Evolutionary conservation across 2,888 invertebrate genomes (phyloP).

Genomic region (Dynastes maya): DNA sequence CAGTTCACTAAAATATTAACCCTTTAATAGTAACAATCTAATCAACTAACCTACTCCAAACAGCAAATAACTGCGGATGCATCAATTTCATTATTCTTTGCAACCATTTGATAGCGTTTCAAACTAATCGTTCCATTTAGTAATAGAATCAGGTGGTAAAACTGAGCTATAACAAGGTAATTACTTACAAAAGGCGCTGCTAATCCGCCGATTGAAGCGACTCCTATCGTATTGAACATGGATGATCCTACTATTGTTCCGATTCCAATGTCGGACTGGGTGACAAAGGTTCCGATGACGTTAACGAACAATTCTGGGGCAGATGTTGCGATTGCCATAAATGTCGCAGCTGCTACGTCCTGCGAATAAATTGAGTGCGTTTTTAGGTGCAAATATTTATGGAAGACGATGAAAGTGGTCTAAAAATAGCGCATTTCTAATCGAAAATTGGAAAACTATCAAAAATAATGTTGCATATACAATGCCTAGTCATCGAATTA

Average conservation of each 20-base stretch:
- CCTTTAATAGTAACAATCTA: no score
- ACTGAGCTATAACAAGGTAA: background rate
- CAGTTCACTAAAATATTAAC: no score
- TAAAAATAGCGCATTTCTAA: no score
- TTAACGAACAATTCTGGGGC: conserved; percentile 96
- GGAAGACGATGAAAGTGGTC: background rate
- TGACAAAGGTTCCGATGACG: conserved; percentile 89
- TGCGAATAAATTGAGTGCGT: conserved; percentile 61
- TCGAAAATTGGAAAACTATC: no score
- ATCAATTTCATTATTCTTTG: background rate
- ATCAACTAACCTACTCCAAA: no score
- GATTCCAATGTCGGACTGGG: conserved; percentile 88
- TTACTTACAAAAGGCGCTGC: conserved; percentile 79
- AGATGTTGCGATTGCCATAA: conserved; percentile 96
- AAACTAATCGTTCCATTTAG: background rate
- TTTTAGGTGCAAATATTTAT: background rate
- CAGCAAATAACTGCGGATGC: no score
- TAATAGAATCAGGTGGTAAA: background rate
- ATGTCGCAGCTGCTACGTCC: conserved; percentile 97
- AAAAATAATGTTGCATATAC: no score
- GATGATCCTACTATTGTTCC: conserved; percentile 92
- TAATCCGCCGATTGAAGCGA: conserved; percentile 86
- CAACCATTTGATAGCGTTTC: no score
- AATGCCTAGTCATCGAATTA: no score
- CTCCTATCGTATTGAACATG: conserved; percentile 89